Base-by-base conservation (phyloP, 2,113 vertebrate genomes). In the Perca flavescens region DNA sequence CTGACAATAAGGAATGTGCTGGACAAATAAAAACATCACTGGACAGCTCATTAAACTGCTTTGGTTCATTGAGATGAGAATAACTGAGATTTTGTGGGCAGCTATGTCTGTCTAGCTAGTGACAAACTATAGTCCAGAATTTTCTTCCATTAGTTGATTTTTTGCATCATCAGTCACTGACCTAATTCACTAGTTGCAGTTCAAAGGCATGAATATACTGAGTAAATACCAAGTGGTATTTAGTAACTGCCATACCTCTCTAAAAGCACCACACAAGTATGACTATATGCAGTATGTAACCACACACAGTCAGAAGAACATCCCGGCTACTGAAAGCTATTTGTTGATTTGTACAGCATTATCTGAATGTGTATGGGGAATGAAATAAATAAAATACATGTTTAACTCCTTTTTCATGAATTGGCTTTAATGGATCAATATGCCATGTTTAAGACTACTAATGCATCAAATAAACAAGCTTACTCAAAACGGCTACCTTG, bases 311-410 rank as follows among this genome's bases (percentile, higher is more conserved):
- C 40, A 10, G 40, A 43, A 43, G 16, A 74, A 70, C 61, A 67
- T 60, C 70, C 19, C 22, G 52, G 43, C 62, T 17, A 74, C 76
- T 58, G 13, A 69, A 43, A 36, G 14, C 16, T 58, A 19, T 68
- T 61, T 76, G 25, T 83, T 58, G 15, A 56, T 79, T 63, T 87
- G n/a, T 78, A 62, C 46, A 69, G 72, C 46, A 74, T 79, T 71
- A 82, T 72, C 10, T 57, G 53, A 28, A 58, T 56, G n/a, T n/a
- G 5, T 17, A 28, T 21, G 10, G 7, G 12, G 1, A 3, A 11
- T 4, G 52, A 68, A 67, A 10, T 47, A 19, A 53, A 53, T n/a
- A 16, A 54, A 54, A 56, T 40, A 40, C 40, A 40, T 25, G 7
- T 70, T 49, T 17, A 25, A 54, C n/a, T 53, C 6, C 0, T 61